phyloP scores from a whole-genome alignment of 1,140 invertebrate species.

The Mylabris phalerata region DNA sequence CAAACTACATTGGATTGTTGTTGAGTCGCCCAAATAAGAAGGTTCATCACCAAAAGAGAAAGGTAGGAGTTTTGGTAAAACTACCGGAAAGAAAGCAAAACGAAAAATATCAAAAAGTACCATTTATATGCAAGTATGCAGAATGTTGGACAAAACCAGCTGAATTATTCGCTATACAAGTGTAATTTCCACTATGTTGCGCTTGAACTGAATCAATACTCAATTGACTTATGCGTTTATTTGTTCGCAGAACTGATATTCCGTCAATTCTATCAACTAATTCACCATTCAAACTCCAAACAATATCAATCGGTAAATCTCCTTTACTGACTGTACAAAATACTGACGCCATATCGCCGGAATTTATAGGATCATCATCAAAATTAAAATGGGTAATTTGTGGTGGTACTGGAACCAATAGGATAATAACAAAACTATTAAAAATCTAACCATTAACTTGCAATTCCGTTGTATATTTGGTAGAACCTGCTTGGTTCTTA shows the following conservation, averaged over 20 bases:
- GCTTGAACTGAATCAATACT: constrained; percentile 53
- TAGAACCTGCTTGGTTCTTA: constrained; percentile 52
- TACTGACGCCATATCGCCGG: constrained; percentile 55
- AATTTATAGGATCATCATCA: constrained; percentile 51
- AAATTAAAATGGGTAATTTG: constrained; percentile 57
- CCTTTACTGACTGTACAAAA: constrained; percentile 59
- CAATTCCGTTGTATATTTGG: constrained; percentile 54
- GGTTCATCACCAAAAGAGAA: constrained; percentile 58
- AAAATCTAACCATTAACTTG: constrained; percentile 54
- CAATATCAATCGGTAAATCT: constrained; percentile 56
- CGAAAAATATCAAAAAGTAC: constrained; percentile 38
- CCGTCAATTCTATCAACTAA: constrained; percentile 31
- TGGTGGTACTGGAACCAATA: constrained; percentile 46
- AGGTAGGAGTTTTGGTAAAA: constrained; percentile 56
- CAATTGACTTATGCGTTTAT: constrained; percentile 51
- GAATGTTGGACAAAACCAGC: constrained; percentile 55
- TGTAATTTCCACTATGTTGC: constrained; percentile 57
- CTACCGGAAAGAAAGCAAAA: constrained; percentile 26
- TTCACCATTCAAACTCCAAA: constrained; percentile 54
- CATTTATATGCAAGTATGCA: constrained; percentile 56
- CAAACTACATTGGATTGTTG: constrained; percentile 34
- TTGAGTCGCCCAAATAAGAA: constrained; percentile 40
- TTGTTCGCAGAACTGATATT: constrained; percentile 41
- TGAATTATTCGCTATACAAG: constrained; percentile 54
- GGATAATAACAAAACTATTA: neutral